Percentiles rank a stretch among this genome's conserved stretches.
Evolutionary conservation across 2,797 vertebrate species (phyloP).

Genomic region (Erpetoichthys calabaricus): DNA sequence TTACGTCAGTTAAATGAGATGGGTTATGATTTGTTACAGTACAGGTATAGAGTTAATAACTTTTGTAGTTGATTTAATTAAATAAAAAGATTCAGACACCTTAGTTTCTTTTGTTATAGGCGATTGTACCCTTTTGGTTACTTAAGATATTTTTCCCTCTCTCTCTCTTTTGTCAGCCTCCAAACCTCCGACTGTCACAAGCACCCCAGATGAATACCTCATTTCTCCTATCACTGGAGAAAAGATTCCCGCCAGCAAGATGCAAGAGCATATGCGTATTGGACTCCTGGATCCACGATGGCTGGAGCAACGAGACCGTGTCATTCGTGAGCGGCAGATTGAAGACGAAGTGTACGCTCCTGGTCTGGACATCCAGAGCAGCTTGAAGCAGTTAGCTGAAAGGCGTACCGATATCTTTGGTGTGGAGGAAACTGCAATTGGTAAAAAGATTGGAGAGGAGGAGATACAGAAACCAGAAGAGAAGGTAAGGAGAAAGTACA

Average conservation of each 20-base stretch:
- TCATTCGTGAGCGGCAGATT: constrained; percentile 85
- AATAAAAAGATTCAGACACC: too few species aligned
- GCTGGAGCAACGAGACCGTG: constrained; percentile 90
- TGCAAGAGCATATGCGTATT: constrained; percentile 98
- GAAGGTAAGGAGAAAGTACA: constrained; percentile 53
- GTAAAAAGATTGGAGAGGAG: constrained; percentile 97
- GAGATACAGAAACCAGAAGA: constrained; percentile 98
- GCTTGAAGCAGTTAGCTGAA: constrained; percentile 93
- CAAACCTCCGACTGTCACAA: constrained; percentile 55
- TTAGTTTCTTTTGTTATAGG: not conserved
- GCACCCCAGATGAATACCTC: constrained; percentile 75
- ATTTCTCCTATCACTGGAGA: constrained; percentile 97
- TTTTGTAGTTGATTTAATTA: too few species aligned
- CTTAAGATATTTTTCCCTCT: not conserved
- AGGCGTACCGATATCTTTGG: constrained; percentile 98
- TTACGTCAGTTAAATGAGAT: too few species aligned
- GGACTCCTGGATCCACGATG: constrained; percentile 92
- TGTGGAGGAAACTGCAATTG: constrained; percentile 94
- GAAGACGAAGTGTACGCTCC: constrained; percentile 97
- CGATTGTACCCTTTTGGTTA: not conserved
- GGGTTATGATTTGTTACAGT: too few species aligned
- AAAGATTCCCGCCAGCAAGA: constrained; percentile 94
- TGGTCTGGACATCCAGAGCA: constrained; percentile 96
- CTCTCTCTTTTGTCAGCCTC: constrained; percentile 48
- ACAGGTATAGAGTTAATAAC: too few species aligned